Conservation (phyloP, 2,113 vertebrate species). For the Tautogolabrus adspersus region DNA sequence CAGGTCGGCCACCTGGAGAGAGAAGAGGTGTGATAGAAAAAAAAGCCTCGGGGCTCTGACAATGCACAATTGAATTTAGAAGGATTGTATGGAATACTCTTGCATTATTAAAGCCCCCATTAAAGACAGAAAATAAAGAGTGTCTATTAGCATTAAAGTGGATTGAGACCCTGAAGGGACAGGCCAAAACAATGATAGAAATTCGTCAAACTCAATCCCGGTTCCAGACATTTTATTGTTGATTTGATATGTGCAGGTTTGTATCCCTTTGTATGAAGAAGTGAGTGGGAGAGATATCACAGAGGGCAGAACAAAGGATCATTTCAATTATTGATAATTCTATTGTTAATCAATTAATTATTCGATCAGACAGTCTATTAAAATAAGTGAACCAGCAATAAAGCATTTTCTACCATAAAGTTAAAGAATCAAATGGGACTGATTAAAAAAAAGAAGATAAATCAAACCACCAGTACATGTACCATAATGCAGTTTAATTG, state of each 20-base stretch:
- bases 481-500: too few species aligned
- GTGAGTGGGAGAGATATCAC: conserved; percentile 20
- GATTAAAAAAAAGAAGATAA: background rate
- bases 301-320: conserved; percentile 9
- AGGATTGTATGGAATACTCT: conserved; percentile 58
- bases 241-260: conserved; percentile 10
- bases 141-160: conserved; percentile 66
- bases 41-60: conserved; percentile 60
- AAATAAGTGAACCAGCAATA: background rate
- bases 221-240: conserved; percentile 35
- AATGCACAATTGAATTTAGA: conserved; percentile 64
- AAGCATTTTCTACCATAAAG: background rate
- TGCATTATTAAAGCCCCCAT: conserved; percentile 69
- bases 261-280: conserved; percentile 34
- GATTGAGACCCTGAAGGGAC: conserved; percentile 56
- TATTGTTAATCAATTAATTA: conserved; percentile 1
- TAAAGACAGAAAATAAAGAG: conserved; percentile 56
- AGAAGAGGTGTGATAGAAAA: conserved; percentile 26
- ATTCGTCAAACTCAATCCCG: conserved; percentile 57
- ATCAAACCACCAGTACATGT: background rate
- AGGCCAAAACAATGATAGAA: conserved; percentile 30
- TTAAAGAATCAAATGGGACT: background rate
- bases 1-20: conserved; percentile 44
- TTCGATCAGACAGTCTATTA: background rate
- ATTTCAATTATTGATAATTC: conserved; percentile 27